Evolutionary conservation across 1,140 invertebrate genomes (phyloP).

Genomic region (Zaprionus africanus): DNA sequence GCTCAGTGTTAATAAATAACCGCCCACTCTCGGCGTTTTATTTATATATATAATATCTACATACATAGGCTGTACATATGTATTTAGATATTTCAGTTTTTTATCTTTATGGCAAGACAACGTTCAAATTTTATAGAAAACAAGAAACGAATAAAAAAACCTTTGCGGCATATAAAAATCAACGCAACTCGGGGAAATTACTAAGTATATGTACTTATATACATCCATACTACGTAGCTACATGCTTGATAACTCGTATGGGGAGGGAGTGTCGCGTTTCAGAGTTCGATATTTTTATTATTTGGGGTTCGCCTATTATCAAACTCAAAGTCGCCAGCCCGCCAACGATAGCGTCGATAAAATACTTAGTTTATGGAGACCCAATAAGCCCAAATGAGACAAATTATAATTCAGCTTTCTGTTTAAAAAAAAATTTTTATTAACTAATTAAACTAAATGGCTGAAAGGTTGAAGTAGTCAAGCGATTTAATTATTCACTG

Average conservation of each 20-base stretch:
- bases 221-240: neutral
- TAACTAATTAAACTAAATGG: slow-evolving; percentile 30
- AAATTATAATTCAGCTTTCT: slow-evolving; percentile 66
- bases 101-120: slow-evolving; percentile 67
- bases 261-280: slow-evolving; percentile 51
- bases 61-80: slow-evolving; percentile 10
- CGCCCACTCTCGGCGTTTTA: slow-evolving; percentile 58
- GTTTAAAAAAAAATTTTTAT: slow-evolving; percentile 46
- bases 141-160: slow-evolving; percentile 25
- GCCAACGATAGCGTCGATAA: slow-evolving; percentile 66
- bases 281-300: slow-evolving; percentile 27
- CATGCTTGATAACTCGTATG: slow-evolving; percentile 48
- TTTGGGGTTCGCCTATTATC: slow-evolving; percentile 53
- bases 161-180: slow-evolving; percentile 46
- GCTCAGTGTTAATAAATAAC: slow-evolving; percentile 72
- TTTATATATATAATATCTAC: slow-evolving; percentile 49
- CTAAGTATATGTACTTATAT: slow-evolving; percentile 6
- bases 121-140: slow-evolving; percentile 60
- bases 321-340: slow-evolving; percentile 47
- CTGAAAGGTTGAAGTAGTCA: slow-evolving; percentile 6
- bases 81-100: slow-evolving; percentile 18
- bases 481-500: slow-evolving; percentile 23
- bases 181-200: slow-evolving; percentile 54
- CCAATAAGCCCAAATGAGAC: slow-evolving; percentile 64
- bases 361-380: slow-evolving; percentile 63